Conservation (phyloP, 2,888 invertebrate genomes). For the Oeneis ivallda region DNA sequence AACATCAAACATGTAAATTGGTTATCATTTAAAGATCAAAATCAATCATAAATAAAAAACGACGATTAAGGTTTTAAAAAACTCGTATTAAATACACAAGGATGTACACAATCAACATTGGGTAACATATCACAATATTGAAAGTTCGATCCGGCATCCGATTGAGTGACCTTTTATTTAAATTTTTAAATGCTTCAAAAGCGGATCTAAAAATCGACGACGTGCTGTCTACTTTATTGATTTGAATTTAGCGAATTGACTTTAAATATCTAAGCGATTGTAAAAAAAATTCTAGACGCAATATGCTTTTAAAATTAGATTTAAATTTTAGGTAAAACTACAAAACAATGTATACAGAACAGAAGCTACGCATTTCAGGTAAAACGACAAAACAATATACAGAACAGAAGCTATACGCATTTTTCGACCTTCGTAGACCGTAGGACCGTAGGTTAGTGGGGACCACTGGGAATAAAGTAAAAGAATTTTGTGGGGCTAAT, state of each 20-base stretch:
- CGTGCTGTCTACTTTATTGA: slow-evolving; percentile 41
- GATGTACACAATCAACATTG: slow-evolving; percentile 33
- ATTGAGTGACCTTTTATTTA: slow-evolving; percentile 38
- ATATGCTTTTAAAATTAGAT: no score
- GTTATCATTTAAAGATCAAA: slow-evolving; percentile 16
- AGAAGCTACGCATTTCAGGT: no score
- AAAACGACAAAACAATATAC: no score
- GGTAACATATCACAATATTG: slow-evolving; percentile 34
- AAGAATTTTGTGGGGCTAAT: no score
- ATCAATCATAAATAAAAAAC: slow-evolving; percentile 20
- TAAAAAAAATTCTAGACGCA: no score
- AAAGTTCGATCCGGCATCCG: slow-evolving; percentile 35
- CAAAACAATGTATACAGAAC: no score
- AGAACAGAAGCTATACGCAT: no score
- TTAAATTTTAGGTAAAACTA: no score
- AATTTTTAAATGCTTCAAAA: slow-evolving; percentile 34
- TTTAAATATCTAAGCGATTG: slow-evolving; percentile 8
- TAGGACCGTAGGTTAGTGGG: slow-evolving; percentile 36
- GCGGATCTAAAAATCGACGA: slow-evolving; percentile 38
- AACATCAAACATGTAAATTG: slow-evolving; percentile 15
- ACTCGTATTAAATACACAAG: slow-evolving; percentile 26
- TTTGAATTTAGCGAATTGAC: slow-evolving; percentile 25
- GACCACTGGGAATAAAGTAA: no score
- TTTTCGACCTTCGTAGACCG: no score
- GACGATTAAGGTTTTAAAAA: slow-evolving; percentile 17